Conservation (phyloP, 2,888 invertebrate genomes). For the Fragum fragum region DNA sequence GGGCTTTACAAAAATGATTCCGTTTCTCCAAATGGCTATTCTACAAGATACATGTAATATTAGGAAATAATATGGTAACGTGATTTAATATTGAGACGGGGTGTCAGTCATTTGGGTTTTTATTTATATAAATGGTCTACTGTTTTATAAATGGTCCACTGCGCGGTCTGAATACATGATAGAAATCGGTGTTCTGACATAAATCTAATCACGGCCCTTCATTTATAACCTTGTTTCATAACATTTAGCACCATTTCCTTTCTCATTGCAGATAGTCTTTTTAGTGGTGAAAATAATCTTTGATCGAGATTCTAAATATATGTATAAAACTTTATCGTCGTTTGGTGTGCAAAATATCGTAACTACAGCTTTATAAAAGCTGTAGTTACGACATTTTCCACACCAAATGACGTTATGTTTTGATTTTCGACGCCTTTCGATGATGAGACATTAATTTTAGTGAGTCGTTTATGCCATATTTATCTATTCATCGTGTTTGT, state of each 20-base stretch:
- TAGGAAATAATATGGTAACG: not conserved
- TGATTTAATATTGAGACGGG: constrained; percentile 6
- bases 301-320: too few species aligned
- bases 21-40: not conserved
- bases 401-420: too few species aligned
- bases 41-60: not conserved
- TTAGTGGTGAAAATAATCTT: too few species aligned
- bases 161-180: not conserved
- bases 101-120: not conserved
- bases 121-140: not conserved
- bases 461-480: too few species aligned
- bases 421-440: too few species aligned
- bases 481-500: too few species aligned
- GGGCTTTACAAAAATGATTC: not conserved
- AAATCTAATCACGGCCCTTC: not conserved
- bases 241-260: not conserved
- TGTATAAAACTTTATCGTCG: too few species aligned
- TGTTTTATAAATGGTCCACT: not conserved
- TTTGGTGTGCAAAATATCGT: too few species aligned
- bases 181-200: not conserved
- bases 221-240: not conserved
- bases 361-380: too few species aligned
- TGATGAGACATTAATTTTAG: too few species aligned
- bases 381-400: too few species aligned
- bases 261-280: too few species aligned